A percentile compares a stretch with the other conserved stretches of the same genome.
Conservation (phyloP, 30 jellyfish, hydroid and myxozoan species). For the Hydra vulgaris region DNA sequence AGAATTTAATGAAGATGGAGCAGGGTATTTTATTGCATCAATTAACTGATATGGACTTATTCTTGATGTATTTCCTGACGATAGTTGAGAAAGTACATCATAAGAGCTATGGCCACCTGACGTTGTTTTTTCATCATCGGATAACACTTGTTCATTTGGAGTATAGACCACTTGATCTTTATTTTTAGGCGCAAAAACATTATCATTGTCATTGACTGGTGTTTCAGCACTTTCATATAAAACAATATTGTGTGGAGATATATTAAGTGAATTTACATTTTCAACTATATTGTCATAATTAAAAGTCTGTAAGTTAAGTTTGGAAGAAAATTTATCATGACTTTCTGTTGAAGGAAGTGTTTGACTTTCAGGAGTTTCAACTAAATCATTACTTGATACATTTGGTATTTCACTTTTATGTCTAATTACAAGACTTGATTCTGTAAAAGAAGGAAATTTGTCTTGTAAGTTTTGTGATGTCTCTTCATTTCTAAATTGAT, state of each 20-base stretch:
- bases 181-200: background rate
- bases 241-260: background rate
- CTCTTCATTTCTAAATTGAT: too few relatives aligned
- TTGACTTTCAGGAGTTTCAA: too few relatives aligned
- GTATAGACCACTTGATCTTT: background rate
- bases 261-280: background rate
- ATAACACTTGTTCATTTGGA: background rate
- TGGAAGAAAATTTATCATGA: too few relatives aligned
- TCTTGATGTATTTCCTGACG: slow-evolving; percentile 28
- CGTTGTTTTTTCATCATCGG: background rate
- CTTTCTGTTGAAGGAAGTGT: too few relatives aligned
- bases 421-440: too few relatives aligned
- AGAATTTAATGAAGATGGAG: slow-evolving; percentile 24
- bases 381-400: too few relatives aligned
- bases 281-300: background rate
- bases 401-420: too few relatives aligned
- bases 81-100: slow-evolving; percentile 4
- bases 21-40: slow-evolving; percentile 18
- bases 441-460: too few relatives aligned
- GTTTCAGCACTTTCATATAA: background rate
- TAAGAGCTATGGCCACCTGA: slow-evolving; percentile 10
- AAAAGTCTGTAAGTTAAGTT: background rate
- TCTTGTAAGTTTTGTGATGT: too few relatives aligned
- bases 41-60: slow-evolving; percentile 30
- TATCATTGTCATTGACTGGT: background rate